Conservation (phyloP, 2,888 invertebrate genomes). For the Sminthurinus aureus region DNA sequence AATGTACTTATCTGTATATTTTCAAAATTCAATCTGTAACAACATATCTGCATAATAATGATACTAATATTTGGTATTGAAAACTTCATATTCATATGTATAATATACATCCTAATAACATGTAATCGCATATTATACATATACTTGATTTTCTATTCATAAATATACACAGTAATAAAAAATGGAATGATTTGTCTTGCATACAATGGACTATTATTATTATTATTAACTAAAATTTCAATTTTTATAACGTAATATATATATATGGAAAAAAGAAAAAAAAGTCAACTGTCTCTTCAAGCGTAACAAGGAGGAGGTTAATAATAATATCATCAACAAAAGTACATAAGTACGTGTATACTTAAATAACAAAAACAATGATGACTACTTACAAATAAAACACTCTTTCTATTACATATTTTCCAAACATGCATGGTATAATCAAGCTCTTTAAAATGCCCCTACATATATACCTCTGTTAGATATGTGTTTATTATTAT, state of each 20-base stretch:
- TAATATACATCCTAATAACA: too few relatives aligned
- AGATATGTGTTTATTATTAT: too few relatives aligned
- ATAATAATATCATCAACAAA: too few relatives aligned
- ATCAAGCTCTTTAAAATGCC: too few relatives aligned
- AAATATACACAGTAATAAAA: neutral
- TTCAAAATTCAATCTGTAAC: neutral
- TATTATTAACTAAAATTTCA: neutral
- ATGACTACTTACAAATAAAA: neutral
- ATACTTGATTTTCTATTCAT: neutral
- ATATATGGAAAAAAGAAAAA: too few relatives aligned
- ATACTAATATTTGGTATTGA: neutral
- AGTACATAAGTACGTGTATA: too few relatives aligned
- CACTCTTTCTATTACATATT: too few relatives aligned
- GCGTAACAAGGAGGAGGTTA: constrained; percentile 14
- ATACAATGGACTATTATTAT: constrained; percentile 14
- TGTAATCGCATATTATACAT: too few relatives aligned
- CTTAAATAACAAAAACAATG: too few relatives aligned
- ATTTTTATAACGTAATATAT: too few relatives aligned
- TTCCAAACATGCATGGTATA: too few relatives aligned
- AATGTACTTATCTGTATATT: neutral
- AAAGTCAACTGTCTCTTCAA: constrained; percentile 32
- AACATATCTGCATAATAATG: constrained; percentile 18
- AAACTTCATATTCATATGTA: neutral
- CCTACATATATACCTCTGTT: too few relatives aligned
- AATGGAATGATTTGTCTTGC: neutral